Evolutionary conservation across 2,113 vertebrate species (phyloP), one percentile per base, ranked within the genome.

Genomic region (Chionomys nivalis): DNA sequence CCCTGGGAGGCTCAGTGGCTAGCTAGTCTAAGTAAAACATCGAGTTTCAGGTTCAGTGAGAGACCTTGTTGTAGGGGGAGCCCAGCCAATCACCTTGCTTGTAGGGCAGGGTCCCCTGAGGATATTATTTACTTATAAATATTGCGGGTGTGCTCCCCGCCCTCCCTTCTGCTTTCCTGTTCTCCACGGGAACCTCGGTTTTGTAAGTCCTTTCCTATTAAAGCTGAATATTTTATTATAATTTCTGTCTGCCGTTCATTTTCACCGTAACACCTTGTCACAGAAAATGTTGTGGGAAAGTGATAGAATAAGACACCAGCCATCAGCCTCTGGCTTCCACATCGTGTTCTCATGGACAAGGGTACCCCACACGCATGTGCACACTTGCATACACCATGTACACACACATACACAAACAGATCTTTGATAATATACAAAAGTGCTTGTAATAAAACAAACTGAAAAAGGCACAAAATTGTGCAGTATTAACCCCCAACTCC

Each of bases 391-490:
- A 78, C 1, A 52, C 14, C 47, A 33, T 47, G 13, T 11, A 82
- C 79, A 82, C 52, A 58, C 11, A 24, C 26, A 58, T n/a, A 39
- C 78, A 85, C 61, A 66, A 33, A 96, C 88, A 65, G 47, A 55
- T 68, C 78, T 90, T 28, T 83, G 61, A n/a, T 52, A 61, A 72
- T 49, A 87, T 26, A 3, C 14, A 88, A 58, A 95, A 61, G 92
- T 58, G 36, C n/a, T 90, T 95, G 52, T 23, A 36, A 87, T 90
- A 88, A 92, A 89, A 76, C 47, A 83, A 87, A 94, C 31, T 94
- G n/a, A 19, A 16, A n/a, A 17, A 72, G 49, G 17, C 52, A 49
- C 26, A 47, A 47, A 92, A 83, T 10, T 63, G 0, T 42, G 55
- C 58, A 90, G 5, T 85, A 49, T 73, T 85, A 88, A 85, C 85